phyloP scores from a whole-genome alignment of 2,888 invertebrate genomes.

The Zhuqinia jingwanae region DNA sequence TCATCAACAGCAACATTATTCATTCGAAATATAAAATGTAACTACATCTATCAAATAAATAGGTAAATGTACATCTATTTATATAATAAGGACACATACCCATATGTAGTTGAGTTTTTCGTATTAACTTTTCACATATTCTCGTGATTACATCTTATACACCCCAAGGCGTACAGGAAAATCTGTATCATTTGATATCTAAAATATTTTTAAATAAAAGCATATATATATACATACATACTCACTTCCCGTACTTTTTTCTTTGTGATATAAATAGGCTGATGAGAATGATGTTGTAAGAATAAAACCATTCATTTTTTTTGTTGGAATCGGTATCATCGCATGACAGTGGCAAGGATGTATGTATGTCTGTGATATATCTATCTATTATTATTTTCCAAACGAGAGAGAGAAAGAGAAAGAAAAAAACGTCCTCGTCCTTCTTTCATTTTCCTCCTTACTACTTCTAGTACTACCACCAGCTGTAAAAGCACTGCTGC shows the following conservation, averaged over 20 bases:
- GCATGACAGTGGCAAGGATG: conserved; percentile 53
- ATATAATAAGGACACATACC: too few relatives aligned
- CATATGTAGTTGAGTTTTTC: too few relatives aligned
- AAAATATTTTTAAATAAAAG: too few relatives aligned
- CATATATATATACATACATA: too few relatives aligned
- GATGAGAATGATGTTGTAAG: conserved; percentile 20
- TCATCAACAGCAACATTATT: conserved; percentile 8
- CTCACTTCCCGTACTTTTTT: not conserved
- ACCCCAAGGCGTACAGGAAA: too few relatives aligned
- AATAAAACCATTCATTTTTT: conserved; percentile 32
- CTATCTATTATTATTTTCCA: conserved; percentile 50
- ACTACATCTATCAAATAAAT: too few relatives aligned
- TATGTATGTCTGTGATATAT: conserved; percentile 51
- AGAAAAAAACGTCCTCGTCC: conserved; percentile 58
- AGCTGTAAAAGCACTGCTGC: too few relatives aligned
- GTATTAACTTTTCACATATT: too few relatives aligned
- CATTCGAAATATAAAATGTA: conserved; percentile 21
- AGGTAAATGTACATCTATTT: too few relatives aligned
- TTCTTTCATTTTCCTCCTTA: conserved; percentile 44
- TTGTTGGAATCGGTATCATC: conserved; percentile 42
- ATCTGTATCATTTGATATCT: too few relatives aligned
- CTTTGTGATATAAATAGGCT: conserved; percentile 1
- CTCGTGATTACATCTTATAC: too few relatives aligned
- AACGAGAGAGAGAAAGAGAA: conserved; percentile 49
- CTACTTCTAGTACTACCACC: conserved; percentile 15